Conservation (phyloP, 2,797 vertebrate genomes). For the Pseudomugil gertrudae region DNA sequence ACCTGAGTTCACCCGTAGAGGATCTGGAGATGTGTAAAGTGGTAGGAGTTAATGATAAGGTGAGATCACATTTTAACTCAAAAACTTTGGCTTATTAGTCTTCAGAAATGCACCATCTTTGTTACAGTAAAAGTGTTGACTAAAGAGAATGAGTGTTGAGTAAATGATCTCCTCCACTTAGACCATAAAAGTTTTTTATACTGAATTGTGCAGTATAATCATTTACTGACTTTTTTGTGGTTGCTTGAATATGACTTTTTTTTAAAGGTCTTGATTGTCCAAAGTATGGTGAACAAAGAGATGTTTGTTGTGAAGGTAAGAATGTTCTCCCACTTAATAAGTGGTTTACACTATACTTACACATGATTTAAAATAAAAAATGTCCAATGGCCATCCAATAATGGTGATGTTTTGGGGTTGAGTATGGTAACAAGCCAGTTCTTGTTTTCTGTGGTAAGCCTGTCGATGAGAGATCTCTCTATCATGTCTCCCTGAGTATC, state of each 20-base stretch:
- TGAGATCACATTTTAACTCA: conserved; percentile 51
- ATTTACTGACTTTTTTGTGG: conserved; percentile 2
- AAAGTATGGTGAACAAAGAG: conserved; percentile 89
- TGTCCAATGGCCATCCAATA: conserved; percentile 4
- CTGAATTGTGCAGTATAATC: neutral
- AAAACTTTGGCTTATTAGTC: accelerated
- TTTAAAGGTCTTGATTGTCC: conserved; percentile 90
- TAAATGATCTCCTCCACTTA: conserved; percentile 3
- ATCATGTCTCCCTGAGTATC: conserved; percentile 49
- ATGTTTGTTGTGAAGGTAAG: conserved; percentile 95
- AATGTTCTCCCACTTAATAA: conserved; percentile 15
- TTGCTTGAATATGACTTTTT: conserved; percentile 13
- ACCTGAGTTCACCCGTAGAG: conserved; percentile 92
- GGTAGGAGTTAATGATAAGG: conserved; percentile 93
- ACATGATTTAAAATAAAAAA: conserved; percentile 1
- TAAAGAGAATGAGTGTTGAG: neutral
- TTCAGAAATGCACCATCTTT: neutral
- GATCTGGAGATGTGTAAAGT: conserved; percentile 93
- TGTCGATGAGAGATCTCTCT: conserved; percentile 58
- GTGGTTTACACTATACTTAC: neutral
- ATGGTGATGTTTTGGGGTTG: conserved; percentile 24
- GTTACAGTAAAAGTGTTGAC: neutral
- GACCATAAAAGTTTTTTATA: neutral
- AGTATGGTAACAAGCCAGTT: conserved; percentile 32
- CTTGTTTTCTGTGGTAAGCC: conserved; percentile 28